These are phyloP conservation scores for Tipula vernalis DNA, from an alignment of 2,888 invertebrate species.

Conservation along the genomic window DNA sequence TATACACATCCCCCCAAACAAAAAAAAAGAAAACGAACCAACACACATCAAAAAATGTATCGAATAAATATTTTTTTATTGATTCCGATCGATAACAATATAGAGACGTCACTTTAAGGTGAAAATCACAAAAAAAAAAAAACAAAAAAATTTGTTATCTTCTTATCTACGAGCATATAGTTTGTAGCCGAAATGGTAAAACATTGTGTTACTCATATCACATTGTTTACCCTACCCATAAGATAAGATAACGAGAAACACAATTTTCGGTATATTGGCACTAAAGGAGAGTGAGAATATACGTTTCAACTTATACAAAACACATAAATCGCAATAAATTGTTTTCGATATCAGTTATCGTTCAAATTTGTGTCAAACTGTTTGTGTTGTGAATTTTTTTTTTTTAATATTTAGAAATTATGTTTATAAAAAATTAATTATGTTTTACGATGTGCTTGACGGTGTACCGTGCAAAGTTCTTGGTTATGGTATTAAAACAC, in stretches of 20 bases:
- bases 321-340: background rate
- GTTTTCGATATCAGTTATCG: background rate
- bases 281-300: background rate
- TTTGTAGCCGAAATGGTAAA: background rate
- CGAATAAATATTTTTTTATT: background rate
- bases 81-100: background rate
- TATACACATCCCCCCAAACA: background rate
- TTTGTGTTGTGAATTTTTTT: background rate
- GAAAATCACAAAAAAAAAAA: background rate
- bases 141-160: background rate
- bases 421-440: background rate
- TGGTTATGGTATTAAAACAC: conserved; percentile 29
- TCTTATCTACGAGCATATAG: background rate
- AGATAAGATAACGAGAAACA: background rate
- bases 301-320: background rate
- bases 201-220: background rate
- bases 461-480: conserved; percentile 28
- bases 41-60: background rate
- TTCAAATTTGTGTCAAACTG: background rate
- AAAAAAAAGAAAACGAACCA: too few relatives aligned
- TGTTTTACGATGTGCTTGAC: conserved; percentile 22
- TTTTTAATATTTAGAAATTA: background rate
- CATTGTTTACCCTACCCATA: background rate
- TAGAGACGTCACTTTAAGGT: background rate
- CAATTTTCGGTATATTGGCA: background rate